Evolutionary conservation across 2,888 invertebrate genomes (phyloP).

Genomic region (Agrochola circellaris): DNA sequence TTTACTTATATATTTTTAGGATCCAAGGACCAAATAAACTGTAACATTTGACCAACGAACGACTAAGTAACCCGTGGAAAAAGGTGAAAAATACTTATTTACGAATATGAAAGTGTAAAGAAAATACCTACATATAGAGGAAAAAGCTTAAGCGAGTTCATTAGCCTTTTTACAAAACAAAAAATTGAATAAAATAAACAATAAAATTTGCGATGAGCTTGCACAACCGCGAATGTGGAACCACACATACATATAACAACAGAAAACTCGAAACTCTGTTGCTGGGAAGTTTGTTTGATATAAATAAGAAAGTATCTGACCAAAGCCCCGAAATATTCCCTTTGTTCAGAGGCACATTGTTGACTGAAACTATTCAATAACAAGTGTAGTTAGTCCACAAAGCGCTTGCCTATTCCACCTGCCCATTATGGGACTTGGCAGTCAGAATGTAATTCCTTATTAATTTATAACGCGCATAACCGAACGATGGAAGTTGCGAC

Average conservation of each 20-base stretch:
- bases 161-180: slow-evolving; percentile 26
- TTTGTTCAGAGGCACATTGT: slow-evolving; percentile 74
- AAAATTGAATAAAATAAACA: slow-evolving; percentile 34
- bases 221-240: slow-evolving; percentile 48
- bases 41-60: background rate
- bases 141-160: slow-evolving; percentile 29
- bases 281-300: slow-evolving; percentile 56
- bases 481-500: slow-evolving; percentile 66
- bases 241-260: slow-evolving; percentile 54
- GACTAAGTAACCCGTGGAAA: background rate
- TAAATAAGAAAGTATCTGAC: slow-evolving; percentile 67
- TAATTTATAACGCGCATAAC: slow-evolving; percentile 77
- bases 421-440: slow-evolving; percentile 58
- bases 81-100: background rate
- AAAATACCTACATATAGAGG: background rate
- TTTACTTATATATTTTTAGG: background rate
- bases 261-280: slow-evolving; percentile 55
- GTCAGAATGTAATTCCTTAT: slow-evolving; percentile 75
- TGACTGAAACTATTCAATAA: slow-evolving; percentile 77
- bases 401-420: slow-evolving; percentile 63
- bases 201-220: slow-evolving; percentile 45
- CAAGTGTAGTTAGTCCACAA: slow-evolving; percentile 72
- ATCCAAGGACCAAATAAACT: background rate
- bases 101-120: background rate
- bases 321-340: slow-evolving; percentile 66